Evolutionary conservation across 2,113 vertebrate species (phyloP).

Genomic region (Manacus vitellinus): DNA sequence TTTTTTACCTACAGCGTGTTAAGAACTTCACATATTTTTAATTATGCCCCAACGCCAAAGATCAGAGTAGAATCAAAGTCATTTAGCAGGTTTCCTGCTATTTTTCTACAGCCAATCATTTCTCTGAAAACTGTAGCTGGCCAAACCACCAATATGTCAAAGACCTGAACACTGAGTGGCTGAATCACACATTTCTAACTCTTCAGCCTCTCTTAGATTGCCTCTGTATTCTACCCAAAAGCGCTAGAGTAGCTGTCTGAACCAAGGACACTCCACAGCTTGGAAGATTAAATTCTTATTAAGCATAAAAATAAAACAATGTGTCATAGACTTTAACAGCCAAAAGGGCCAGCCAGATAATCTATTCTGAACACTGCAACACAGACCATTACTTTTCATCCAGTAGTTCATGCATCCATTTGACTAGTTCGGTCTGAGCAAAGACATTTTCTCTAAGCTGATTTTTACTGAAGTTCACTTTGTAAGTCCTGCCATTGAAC

Average conservation of each 20-base stretch:
- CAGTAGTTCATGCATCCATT: neutral
- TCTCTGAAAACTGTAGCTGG: neutral
- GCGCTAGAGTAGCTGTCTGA: neutral
- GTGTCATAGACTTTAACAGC: neutral
- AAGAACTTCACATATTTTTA: neutral
- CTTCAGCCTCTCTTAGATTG: neutral
- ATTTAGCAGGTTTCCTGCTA: neutral
- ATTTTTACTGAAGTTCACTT: neutral
- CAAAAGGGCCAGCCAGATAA: neutral
- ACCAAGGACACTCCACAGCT: neutral
- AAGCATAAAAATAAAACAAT: neutral
- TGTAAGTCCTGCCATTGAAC: neutral
- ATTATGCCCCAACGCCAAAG: neutral
- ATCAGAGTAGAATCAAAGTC: neutral
- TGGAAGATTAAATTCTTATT: neutral
- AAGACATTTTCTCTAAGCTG: neutral
- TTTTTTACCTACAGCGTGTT: neutral
- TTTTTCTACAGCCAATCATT: neutral
- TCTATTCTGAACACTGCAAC: neutral
- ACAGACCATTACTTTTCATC: neutral
- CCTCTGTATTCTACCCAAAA: neutral
- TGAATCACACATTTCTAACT: neutral
- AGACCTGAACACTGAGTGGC: rapidly evolving
- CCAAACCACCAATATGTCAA: neutral
- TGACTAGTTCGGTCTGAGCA: neutral